Base-by-base conservation (phyloP, 2,888 invertebrate genomes). In the Lamellibrachia columna region DNA sequence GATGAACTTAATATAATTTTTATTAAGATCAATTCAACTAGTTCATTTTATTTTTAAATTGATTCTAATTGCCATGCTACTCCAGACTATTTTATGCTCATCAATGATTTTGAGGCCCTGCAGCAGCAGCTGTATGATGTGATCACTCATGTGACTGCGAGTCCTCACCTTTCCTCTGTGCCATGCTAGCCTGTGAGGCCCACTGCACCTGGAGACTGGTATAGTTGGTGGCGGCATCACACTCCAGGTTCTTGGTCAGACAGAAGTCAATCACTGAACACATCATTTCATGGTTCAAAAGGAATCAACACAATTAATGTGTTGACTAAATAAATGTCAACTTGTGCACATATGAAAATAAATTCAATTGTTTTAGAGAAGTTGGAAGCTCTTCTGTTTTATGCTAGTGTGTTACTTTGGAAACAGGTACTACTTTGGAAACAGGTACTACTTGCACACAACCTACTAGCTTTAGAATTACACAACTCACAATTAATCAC, bases 161-260 rank as follows among this genome's bases (percentile, higher is more conserved):
- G 22, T 75, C 3, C 60, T 92, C 94, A 96, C 97, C 97, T 95
- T 96, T 96, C 92, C 99, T 97, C 97, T 99, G 99, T 55, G 97
- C 98, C 95, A 98, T 99, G 96, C 98, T 99, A 0, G 98, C 98
- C 95, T 98, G 98, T 0, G 99, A 98, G 0, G 99, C 98, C 99
- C 99, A 99, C 93, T 97, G 97, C 94, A 99, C 96, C 95, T 98
- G 97, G 91, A 99, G 97, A 91, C 98, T 97, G 52, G 98, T 97
- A 96, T 98, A 98, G 97, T 98, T 98, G 0, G 98, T 98, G 0
- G 97, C 97, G 0, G 97, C 97, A 96, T 99, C 98, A 92, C 98
- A 97, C 7, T 98, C 97, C 95, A 98, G 96, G 75, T 97, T 97
- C 97, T 99, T 99, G 93, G 98, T 98, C 93, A 99, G 97, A 96